phyloP scores from a whole-genome alignment of 2,888 invertebrate genomes.

The Netelia inedita region DNA sequence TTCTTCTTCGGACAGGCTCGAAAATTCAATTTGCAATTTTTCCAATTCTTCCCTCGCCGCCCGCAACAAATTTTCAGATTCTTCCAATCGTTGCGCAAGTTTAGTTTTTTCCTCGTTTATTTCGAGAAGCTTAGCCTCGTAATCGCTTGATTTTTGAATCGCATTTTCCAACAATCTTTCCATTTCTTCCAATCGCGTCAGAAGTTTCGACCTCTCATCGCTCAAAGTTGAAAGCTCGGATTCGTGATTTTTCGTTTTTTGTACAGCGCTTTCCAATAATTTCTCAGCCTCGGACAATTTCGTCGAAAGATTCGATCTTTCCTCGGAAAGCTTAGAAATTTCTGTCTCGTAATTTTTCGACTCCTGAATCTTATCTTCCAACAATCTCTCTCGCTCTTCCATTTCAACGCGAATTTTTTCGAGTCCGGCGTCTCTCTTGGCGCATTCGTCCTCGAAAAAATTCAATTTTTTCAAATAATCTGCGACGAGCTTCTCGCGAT shows the following conservation, averaged over 20 bases:
- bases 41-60: slow-evolving; percentile 71
- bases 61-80: slow-evolving; percentile 70
- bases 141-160: neutral
- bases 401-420: slow-evolving; percentile 47
- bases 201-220: neutral
- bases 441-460: slow-evolving; percentile 37
- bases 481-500: slow-evolving; percentile 23
- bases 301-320: slow-evolving; percentile 22
- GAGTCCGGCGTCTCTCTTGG: slow-evolving; percentile 21
- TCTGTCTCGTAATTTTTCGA: slow-evolving; percentile 57
- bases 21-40: slow-evolving; percentile 41
- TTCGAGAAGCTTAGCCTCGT: neutral
- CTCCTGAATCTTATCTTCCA: slow-evolving; percentile 42
- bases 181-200: neutral
- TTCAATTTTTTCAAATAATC: slow-evolving; percentile 44
- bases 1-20: slow-evolving; percentile 43
- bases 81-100: slow-evolving; percentile 61
- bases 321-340: slow-evolving; percentile 53
- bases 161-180: slow-evolving; percentile 55
- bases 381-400: slow-evolving; percentile 54
- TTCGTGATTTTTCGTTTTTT: slow-evolving; percentile 62
- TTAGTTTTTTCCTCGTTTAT: slow-evolving; percentile 4
- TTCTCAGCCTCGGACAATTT: slow-evolving; percentile 14
- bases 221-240: slow-evolving; percentile 55
- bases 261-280: slow-evolving; percentile 62